Percentiles rank a stretch among this genome's conserved stretches.
These are phyloP conservation scores for Brachionichthys hirsutus DNA, from an alignment of 2,113 vertebrate genomes.

Conservation along the genomic window DNA sequence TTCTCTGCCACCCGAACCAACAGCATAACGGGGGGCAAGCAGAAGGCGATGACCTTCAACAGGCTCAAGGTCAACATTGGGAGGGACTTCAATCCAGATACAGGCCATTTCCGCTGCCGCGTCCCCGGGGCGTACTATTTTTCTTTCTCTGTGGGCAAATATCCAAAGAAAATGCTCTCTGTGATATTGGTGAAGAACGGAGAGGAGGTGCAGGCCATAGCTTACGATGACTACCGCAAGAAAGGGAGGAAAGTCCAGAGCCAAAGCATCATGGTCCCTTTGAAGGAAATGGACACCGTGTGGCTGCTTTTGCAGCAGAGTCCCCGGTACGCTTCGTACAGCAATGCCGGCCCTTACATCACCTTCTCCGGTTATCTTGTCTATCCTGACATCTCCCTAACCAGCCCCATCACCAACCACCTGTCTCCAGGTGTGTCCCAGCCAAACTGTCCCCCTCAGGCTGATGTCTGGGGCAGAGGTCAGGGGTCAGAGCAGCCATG, in stretches of 20 bases:
- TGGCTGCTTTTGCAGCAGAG: constrained; percentile 75
- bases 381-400: constrained; percentile 63
- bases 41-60: constrained; percentile 77
- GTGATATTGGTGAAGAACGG: constrained; percentile 80
- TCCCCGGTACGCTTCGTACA: constrained; percentile 77
- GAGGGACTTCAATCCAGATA: constrained; percentile 77
- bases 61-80: constrained; percentile 77
- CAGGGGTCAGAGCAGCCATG: constrained; percentile 42
- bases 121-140: constrained; percentile 79
- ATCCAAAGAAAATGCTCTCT: constrained; percentile 79
- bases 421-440: constrained; percentile 48
- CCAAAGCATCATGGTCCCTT: constrained; percentile 77
- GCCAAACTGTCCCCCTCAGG: constrained; percentile 57
- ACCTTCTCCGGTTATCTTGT: constrained; percentile 81
- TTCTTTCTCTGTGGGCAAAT: constrained; percentile 79
- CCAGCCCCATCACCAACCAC: constrained; percentile 68
- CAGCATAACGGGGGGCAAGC: constrained; percentile 72
- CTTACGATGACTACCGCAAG: constrained; percentile 74
- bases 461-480: constrained; percentile 26
- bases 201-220: constrained; percentile 80
- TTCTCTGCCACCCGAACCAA: constrained; percentile 78
- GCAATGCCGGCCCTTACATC: constrained; percentile 77
- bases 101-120: constrained; percentile 74
- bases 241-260: constrained; percentile 78
- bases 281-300: constrained; percentile 76